Evolutionary conservation across 2,888 invertebrate genomes (phyloP), one percentile per base, ranked within the genome.

Genomic region (Pterostichus madidus): DNA sequence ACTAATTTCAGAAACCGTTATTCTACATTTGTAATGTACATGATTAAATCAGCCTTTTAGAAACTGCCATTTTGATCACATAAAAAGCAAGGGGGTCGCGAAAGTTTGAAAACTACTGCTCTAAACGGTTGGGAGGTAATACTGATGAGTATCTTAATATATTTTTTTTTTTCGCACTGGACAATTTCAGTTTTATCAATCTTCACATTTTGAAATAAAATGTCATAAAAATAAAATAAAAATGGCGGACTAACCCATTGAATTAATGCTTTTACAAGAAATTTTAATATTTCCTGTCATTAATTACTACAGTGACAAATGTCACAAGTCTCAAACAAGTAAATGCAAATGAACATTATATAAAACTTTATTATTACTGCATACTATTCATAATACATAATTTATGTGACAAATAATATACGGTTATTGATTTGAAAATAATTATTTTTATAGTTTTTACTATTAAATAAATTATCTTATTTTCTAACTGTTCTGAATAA

Each of bases 391-490:
- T 32, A 64, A 64, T 6, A 7, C 64, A 64, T 64, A 35, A 64
- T 64, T 71, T 44, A 71, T 71, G 44, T 71, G 68, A 44, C 44
- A 71, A 44, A 71, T 71, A 44, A 71, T 71, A 71, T 46, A 71
- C 68, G 68, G 44, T 71, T 71, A 71, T 71, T 44, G 68, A 71
- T 71, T 39, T 44, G 7, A 44, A 71, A 13, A 44, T 59, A 59
- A 59, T 64, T 5, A 49, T 49, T 56, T 71, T 71, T 44, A 71
- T 71, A 17, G 68, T 71, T 46, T 71, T 44, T 49, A 49, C 13
- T 49, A 49, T 49, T 56, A 24, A 56, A 56, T 56, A 56, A 56
- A 56, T 56, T 56, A 17, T 56, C 1, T 5, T 56, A 56, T 56
- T 56, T 17, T 56, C 56, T 17, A 56, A 13, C 13, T 13, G 15